Conservation (phyloP, 2,113 vertebrate species). For the Porphyrio hochstetteri region DNA sequence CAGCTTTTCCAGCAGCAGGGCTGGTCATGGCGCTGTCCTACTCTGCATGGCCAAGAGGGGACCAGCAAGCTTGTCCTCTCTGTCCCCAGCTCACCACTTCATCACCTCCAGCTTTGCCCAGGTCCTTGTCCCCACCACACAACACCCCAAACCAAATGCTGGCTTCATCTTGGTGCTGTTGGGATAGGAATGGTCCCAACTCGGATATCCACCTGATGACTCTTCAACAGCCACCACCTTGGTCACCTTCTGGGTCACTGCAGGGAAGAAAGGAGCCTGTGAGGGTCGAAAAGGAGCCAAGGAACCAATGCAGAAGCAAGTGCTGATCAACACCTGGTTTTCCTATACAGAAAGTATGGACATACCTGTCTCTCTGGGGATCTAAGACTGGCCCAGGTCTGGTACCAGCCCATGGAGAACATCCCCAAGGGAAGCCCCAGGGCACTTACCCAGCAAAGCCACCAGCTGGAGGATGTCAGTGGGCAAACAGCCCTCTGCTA, state of each 20-base stretch:
- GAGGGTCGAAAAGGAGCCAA: not conserved
- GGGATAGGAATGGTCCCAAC: rapidly evolving
- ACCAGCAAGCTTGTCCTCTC: rapidly evolving
- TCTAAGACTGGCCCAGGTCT: not conserved
- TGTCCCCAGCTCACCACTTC: not conserved
- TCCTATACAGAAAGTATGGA: rapidly evolving
- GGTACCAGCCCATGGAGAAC: not conserved
- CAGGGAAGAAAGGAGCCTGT: not conserved
- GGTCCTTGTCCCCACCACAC: not conserved
- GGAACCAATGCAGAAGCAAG: not conserved
- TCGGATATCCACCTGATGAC: not conserved
- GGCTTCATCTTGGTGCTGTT: not conserved
- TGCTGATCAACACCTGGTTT: not conserved
- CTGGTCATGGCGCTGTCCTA: not conserved
- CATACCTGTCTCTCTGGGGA: not conserved
- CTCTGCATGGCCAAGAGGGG: not conserved
- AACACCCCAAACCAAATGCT: rapidly evolving
- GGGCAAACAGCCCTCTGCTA: not conserved
- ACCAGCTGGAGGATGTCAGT: not conserved
- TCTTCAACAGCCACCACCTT: not conserved
- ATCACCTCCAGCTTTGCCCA: not conserved
- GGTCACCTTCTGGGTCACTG: not conserved
- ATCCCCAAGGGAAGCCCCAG: rapidly evolving
- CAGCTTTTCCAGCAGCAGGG: not conserved
- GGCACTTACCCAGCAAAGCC: rapidly evolving